A percentile compares a stretch with the other conserved stretches of the same genome.
These are phyloP conservation scores for Cataglyphis altisquamis DNA, from an alignment of 2,888 invertebrate genomes.

Conservation along the genomic window DNA sequence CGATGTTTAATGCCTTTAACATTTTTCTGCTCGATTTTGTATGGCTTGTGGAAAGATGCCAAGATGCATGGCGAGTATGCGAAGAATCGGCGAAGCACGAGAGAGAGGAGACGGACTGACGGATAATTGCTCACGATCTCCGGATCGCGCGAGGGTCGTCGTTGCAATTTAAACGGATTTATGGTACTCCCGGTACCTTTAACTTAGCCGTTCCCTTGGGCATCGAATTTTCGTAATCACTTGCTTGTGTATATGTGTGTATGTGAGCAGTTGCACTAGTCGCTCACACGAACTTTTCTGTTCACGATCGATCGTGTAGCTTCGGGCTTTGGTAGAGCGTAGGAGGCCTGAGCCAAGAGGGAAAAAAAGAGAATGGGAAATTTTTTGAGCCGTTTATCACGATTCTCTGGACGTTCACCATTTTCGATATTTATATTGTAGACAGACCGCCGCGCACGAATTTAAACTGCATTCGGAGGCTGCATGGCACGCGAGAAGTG, in stretches of 20 bases:
- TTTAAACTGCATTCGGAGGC: conserved; percentile 34
- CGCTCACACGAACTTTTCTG: conserved; percentile 67
- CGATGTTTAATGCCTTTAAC: neutral
- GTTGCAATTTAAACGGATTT: conserved; percentile 81
- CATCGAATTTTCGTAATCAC: conserved; percentile 73
- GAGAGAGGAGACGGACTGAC: conserved; percentile 40
- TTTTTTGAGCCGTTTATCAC: conserved; percentile 68
- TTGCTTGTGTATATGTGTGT: conserved; percentile 20
- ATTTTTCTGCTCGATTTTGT: neutral
- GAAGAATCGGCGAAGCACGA: conserved; percentile 19
- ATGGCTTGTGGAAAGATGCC: conserved; percentile 21
- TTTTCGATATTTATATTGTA: conserved; percentile 53
- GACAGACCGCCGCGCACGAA: conserved; percentile 22
- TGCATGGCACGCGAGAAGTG: conserved; percentile 23
- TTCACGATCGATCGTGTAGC: conserved; percentile 72
- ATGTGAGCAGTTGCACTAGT: conserved; percentile 29
- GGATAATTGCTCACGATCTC: conserved; percentile 68
- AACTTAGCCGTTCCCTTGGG: conserved; percentile 73
- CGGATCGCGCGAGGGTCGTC: conserved; percentile 76
- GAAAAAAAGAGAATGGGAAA: conserved; percentile 45
- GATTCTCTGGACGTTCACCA: conserved; percentile 34
- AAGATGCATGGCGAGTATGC: conserved; percentile 19
- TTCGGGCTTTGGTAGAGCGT: conserved; percentile 67
- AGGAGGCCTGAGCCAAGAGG: conserved; percentile 53
- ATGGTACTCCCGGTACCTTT: conserved; percentile 76